These are phyloP conservation scores for Yponomeuta plumbellus DNA, from an alignment of 2,888 invertebrate species.

Conservation along the genomic window DNA sequence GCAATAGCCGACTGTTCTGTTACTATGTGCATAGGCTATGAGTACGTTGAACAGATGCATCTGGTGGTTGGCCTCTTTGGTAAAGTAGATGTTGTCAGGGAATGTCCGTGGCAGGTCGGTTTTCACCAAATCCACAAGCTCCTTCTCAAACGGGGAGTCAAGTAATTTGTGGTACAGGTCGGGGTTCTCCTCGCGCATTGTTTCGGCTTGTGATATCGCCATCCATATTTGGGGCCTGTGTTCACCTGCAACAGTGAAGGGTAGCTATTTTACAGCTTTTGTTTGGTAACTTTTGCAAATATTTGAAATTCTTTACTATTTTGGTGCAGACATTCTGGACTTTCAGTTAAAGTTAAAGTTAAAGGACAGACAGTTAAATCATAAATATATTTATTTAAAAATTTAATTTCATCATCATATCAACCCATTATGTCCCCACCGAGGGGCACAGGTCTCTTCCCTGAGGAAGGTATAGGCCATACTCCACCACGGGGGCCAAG, in stretches of 20 bases:
- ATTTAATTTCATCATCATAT: too few relatives aligned
- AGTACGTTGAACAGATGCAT: slow-evolving; percentile 89
- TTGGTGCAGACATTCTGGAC: too few relatives aligned
- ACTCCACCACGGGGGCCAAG: too few relatives aligned
- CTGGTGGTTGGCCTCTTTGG: slow-evolving; percentile 83
- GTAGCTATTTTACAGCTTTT: background rate
- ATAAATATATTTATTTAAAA: too few relatives aligned
- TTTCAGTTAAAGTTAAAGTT: too few relatives aligned
- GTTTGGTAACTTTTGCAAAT: too few relatives aligned
- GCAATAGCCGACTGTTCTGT: slow-evolving; percentile 92
- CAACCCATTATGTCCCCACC: too few relatives aligned
- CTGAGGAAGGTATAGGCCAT: too few relatives aligned
- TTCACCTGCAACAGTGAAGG: slow-evolving; percentile 51
- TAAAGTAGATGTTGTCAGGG: slow-evolving; percentile 96
- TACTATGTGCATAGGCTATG: slow-evolving; percentile 92
- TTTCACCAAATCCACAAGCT: slow-evolving; percentile 87
- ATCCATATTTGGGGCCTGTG: slow-evolving; percentile 88
- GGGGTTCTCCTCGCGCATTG: slow-evolving; percentile 78
- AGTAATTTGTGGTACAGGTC: slow-evolving; percentile 82
- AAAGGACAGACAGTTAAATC: too few relatives aligned
- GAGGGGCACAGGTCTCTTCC: too few relatives aligned
- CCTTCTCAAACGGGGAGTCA: slow-evolving; percentile 81
- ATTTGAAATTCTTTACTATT: too few relatives aligned
- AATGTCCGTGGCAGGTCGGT: slow-evolving; percentile 95
- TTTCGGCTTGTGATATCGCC: slow-evolving; percentile 88